Conservation (phyloP, 2,113 vertebrate species). For the Ornithorhynchus anatinus region DNA sequence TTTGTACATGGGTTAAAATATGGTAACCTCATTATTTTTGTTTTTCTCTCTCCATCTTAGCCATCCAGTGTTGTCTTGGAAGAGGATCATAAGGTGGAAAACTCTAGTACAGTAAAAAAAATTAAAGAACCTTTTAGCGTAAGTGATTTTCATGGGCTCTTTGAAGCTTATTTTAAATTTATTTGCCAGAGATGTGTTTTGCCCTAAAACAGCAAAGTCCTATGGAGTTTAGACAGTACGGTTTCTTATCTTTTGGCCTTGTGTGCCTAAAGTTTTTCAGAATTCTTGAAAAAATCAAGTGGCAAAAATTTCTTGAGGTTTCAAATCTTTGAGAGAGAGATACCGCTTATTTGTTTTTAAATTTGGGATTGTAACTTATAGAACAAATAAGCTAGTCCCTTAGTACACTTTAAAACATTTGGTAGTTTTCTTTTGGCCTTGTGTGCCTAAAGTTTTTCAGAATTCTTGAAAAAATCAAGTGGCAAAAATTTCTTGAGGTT, state of each 20-base stretch:
- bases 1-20: no score
- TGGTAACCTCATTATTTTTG: neutral
- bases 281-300: neutral
- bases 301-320: neutral
- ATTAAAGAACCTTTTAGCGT: conserved; percentile 92
- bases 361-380: no score
- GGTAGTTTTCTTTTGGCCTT: no score
- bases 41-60: conserved; percentile 61
- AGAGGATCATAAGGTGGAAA: conserved; percentile 73
- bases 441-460: neutral
- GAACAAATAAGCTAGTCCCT: neutral
- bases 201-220: neutral
- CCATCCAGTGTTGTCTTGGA: conserved; percentile 87
- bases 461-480: neutral
- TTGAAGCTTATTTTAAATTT: conserved; percentile 12
- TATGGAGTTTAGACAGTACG: neutral
- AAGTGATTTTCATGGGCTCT: conserved; percentile 76
- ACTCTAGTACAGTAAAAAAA: conserved; percentile 67
- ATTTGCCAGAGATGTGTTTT: conserved; percentile 11
- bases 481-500: neutral
- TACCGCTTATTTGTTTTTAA: neutral
- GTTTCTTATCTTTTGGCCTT: neutral
- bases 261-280: neutral
- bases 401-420: no score
- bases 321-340: neutral